Conservation (phyloP, 2,888 invertebrate genomes). For the Ormia ochracea region DNA sequence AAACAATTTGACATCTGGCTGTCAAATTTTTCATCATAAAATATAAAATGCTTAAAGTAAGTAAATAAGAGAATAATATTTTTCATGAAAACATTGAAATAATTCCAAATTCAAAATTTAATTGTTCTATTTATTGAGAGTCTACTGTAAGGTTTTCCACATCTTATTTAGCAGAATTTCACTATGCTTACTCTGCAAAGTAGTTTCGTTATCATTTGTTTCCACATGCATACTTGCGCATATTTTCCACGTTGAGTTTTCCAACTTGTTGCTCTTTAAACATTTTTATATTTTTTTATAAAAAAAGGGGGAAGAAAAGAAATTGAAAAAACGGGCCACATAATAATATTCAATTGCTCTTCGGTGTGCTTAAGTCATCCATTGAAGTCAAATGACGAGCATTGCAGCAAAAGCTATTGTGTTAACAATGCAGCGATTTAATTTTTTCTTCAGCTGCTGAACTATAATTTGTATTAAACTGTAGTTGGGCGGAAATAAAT, state of each 20-base stretch:
- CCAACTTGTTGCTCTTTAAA: background rate
- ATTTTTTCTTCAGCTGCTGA: no score
- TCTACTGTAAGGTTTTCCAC: background rate
- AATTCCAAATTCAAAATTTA: no score
- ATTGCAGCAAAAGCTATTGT: background rate
- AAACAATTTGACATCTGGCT: no score
- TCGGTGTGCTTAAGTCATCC: background rate
- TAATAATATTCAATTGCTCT: background rate
- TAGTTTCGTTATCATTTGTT: background rate
- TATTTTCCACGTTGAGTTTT: background rate
- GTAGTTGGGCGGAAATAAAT: no score
- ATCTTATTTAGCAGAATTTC: conserved; percentile 21
- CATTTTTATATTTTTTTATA: background rate
- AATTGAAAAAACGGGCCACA: conserved; percentile 8
- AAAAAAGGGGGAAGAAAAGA: background rate
- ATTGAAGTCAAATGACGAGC: background rate
- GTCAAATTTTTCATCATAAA: no score
- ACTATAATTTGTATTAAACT: no score
- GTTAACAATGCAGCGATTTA: conserved; percentile 2
- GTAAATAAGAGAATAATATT: no score
- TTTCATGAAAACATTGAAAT: no score
- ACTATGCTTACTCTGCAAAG: conserved; percentile 41
- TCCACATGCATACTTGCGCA: background rate
- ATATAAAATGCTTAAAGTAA: no score
- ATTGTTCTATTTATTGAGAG: no score